Base-by-base conservation (phyloP, 1,140 invertebrate genomes). In the Cherax destructor region DNA sequence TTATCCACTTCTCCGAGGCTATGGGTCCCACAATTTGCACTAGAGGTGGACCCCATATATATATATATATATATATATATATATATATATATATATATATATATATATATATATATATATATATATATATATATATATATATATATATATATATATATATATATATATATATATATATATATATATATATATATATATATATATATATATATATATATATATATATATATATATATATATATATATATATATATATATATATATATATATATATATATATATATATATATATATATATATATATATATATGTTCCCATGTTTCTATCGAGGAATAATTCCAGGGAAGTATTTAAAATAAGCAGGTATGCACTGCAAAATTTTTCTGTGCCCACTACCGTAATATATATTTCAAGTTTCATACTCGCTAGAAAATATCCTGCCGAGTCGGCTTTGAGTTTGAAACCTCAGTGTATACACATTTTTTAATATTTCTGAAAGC, bases 231-330 rank as follows among this genome's bases (percentile, higher is more conserved):
- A 30, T 41, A 61, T 83, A 61, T 83, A 81, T 81, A 52, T 81
- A 81, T 81, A 81, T 81, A 81, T 81, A 81, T 81, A 78, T 78
- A 78, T 78, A 78, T 78, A 78, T 78, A 78, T 78, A 47, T 78
- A 78, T 81, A 59, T 81, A 81, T 80, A 80, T 80, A 49, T 80
- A 80, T 80, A 47, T 80, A 49, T 80, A 80, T 80, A 80, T 49
- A 80, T 80, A 47, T 80, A 80, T 47, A 80, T 80, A 52, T 80
- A 52, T 80, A 50, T 80, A 52, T 80, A 52, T 80, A 52, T 77
- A 52, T 50, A 52, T 50, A 52, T 50, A 77, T 77, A 77, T n/a
- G n/a, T n/a, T n/a, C 24, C 16, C 24, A 76, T 76, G 24, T 76
- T 21, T 76, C 16, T 10, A 76, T 76, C 16, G 16, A 76, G 16